A percentile compares a stretch with the other conserved stretches of the same genome.
phyloP scores from a whole-genome alignment of 2,113 vertebrate genomes.

The Sturnira hondurensis region DNA sequence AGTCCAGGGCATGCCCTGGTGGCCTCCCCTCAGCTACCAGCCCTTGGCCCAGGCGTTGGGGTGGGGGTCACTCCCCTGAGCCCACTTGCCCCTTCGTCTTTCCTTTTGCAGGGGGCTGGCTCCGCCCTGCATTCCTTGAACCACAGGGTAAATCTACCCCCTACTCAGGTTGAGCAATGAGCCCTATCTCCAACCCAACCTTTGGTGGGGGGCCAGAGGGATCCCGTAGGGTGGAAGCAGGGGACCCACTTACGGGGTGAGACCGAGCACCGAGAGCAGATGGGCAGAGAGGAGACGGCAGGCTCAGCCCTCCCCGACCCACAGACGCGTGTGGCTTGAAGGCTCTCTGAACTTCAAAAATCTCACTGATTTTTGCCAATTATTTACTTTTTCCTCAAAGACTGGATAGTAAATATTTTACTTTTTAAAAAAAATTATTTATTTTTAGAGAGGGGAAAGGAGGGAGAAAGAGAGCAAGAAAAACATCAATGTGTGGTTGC shows the following conservation, averaged over 20 bases:
- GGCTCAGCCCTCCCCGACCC: fast-evolving
- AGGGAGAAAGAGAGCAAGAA: too few species aligned
- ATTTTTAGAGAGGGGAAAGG: too few species aligned
- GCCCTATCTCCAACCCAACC: background rate
- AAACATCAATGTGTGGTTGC: too few species aligned
- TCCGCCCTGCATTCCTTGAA: background rate
- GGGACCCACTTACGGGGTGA: background rate
- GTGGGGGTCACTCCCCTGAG: background rate
- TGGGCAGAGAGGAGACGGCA: background rate
- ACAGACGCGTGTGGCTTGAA: too few species aligned
- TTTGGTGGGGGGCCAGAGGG: background rate
- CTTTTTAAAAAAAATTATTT: background rate
- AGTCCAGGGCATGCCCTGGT: fast-evolving
- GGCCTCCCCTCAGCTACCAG: background rate
- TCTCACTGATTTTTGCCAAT: background rate
- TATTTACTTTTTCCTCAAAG: background rate
- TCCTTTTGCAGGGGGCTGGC: background rate
- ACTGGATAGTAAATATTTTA: background rate
- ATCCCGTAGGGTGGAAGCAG: background rate
- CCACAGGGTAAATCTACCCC: background rate
- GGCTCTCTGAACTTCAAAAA: background rate
- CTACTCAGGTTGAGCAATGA: background rate
- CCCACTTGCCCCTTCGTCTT: background rate
- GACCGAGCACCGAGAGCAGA: fast-evolving
- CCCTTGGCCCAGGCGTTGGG: background rate